These are phyloP conservation scores for Drosophila pectinifera DNA, from an alignment of 1,140 invertebrate genomes.

Conservation along the genomic window DNA sequence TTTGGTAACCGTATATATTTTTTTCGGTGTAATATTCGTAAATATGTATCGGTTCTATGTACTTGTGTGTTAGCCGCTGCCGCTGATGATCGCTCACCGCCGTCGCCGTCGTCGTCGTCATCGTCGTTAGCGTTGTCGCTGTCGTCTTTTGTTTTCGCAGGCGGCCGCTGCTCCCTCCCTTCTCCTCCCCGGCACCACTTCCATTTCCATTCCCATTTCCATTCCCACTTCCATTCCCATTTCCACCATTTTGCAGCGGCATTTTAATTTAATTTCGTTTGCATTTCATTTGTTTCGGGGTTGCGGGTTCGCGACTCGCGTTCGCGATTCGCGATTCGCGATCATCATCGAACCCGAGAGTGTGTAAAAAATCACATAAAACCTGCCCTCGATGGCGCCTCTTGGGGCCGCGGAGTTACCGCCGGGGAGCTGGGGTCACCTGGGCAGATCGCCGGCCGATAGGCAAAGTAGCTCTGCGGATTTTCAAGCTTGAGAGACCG, in stretches of 20 bases:
- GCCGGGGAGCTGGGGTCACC: neutral
- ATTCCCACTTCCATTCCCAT: slow-evolving; percentile 54
- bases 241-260: slow-evolving; percentile 62
- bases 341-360: slow-evolving; percentile 36
- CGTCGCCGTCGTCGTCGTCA: slow-evolving; percentile 40
- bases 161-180: slow-evolving; percentile 38
- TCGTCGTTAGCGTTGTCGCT: slow-evolving; percentile 46
- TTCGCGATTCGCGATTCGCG: slow-evolving; percentile 8
- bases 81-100: slow-evolving; percentile 69
- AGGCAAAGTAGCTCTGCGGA: neutral
- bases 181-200: slow-evolving; percentile 14
- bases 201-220: slow-evolving; percentile 21
- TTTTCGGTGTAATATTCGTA: slow-evolving; percentile 10
- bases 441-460: slow-evolving; percentile 9
- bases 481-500: slow-evolving; percentile 23
- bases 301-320: slow-evolving; percentile 13
- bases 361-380: slow-evolving; percentile 83
- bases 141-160: slow-evolving; percentile 61
- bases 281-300: slow-evolving; percentile 59
- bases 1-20: neutral
- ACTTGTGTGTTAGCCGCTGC: slow-evolving; percentile 8
- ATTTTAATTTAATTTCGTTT: slow-evolving; percentile 78
- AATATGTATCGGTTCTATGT: slow-evolving; percentile 24
- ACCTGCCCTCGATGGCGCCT: slow-evolving; percentile 78
- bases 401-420: too few species aligned